Evolutionary conservation across 1,140 invertebrate species (phyloP).

Genomic region (Whitmania pigra): DNA sequence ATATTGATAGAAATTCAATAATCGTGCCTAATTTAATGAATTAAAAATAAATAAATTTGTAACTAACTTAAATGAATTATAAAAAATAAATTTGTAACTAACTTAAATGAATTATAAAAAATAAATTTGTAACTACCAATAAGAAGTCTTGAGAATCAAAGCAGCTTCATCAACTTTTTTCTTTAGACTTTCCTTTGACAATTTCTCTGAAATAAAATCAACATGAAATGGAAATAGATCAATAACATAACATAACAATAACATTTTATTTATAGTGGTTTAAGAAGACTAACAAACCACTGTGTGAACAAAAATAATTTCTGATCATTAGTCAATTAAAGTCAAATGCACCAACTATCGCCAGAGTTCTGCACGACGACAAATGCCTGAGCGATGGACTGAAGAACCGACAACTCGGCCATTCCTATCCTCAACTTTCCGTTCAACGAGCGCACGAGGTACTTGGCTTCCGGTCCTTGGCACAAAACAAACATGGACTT

Average conservation of each 20-base stretch:
- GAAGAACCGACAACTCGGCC: conserved; percentile 85
- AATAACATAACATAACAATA: too few species aligned
- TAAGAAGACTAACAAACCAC: too few species aligned
- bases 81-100: neutral
- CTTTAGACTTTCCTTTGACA: conserved; percentile 62
- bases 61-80: conserved; percentile 38
- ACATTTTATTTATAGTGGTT: too few species aligned
- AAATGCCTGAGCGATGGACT: conserved; percentile 72
- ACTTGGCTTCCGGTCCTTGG: conserved; percentile 74
- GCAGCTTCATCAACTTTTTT: conserved; percentile 62
- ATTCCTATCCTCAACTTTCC: conserved; percentile 91
- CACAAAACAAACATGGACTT: conserved; percentile 84
- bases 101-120: neutral
- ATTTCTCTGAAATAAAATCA: conserved; percentile 24
- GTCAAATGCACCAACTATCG: conserved; percentile 28
- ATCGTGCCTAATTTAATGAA: neutral
- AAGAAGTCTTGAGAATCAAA: conserved; percentile 76
- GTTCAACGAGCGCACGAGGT: conserved; percentile 74
- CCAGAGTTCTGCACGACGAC: conserved; percentile 44
- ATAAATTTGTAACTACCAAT: conserved; percentile 52
- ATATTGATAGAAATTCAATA: too few species aligned
- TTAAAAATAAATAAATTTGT: neutral
- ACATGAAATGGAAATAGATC: too few species aligned
- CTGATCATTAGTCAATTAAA: neutral
- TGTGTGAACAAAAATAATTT: too few species aligned